These are phyloP conservation scores for Drosophila sproati DNA, from an alignment of 1,140 invertebrate genomes.

Conservation along the genomic window DNA sequence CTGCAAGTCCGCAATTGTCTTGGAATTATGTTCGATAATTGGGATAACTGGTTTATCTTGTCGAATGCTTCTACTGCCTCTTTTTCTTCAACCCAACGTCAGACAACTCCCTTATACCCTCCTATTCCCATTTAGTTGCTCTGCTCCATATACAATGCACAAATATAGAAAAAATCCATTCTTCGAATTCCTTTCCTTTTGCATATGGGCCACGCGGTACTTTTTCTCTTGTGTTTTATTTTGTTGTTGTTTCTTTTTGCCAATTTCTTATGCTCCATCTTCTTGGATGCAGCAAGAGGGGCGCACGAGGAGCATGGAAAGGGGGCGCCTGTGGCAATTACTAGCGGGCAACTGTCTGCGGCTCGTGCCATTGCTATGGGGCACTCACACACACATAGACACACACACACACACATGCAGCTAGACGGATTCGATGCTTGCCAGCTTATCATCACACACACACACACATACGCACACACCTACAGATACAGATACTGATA, in stretches of 20 bases:
- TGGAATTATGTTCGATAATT: too few species aligned
- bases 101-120: too few species aligned
- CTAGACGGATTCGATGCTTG: conserved; percentile 26
- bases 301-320: not conserved
- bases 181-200: conserved; percentile 42
- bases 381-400: conserved; percentile 21
- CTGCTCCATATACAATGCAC: conserved; percentile 7
- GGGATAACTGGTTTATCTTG: too few species aligned
- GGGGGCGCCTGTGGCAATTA: conserved; percentile 17
- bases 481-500: too few species aligned
- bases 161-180: conserved; percentile 14
- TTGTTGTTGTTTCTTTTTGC: conserved; percentile 13
- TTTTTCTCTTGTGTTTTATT: not conserved
- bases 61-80: too few species aligned
- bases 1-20: too few species aligned
- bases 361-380: conserved; percentile 45
- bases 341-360: conserved; percentile 12
- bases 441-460: conserved; percentile 33
- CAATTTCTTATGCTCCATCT: conserved; percentile 18
- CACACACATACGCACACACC: conserved; percentile 4
- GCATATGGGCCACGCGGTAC: conserved; percentile 45
- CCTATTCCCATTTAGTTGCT: not conserved
- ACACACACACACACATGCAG: conserved; percentile 14
- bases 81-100: too few species aligned
- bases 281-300: not conserved